Conservation (phyloP, 2,888 invertebrate genomes). For the Pristionchus fissidentatus region DNA sequence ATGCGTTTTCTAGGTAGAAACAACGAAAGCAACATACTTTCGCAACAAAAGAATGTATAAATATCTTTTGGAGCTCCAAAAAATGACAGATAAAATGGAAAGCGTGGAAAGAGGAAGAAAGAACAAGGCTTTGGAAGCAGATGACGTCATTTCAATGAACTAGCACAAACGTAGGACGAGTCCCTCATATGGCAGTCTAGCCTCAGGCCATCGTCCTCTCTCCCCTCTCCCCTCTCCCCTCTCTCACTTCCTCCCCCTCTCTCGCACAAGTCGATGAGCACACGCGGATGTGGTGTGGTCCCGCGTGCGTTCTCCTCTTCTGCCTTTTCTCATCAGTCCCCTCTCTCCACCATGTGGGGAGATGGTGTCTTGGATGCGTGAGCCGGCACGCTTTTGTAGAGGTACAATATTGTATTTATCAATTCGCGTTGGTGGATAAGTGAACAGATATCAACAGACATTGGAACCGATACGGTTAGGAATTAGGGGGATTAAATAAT, state of each 20-base stretch:
- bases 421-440: no score
- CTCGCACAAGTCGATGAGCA: conserved; percentile 11
- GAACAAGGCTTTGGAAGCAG: background rate
- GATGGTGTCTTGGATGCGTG: no score
- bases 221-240: background rate
- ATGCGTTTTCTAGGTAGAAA: no score
- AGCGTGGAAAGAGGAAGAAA: background rate
- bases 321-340: background rate
- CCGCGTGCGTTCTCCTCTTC: background rate
- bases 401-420: no score
- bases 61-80: no score
- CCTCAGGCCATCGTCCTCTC: conserved; percentile 1
- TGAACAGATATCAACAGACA: no score
- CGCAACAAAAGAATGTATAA: no score
- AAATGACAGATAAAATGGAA: background rate
- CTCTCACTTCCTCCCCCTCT: background rate
- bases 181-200: background rate
- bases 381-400: no score
- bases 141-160: background rate
- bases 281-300: background rate
- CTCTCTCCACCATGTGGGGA: no score
- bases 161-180: background rate
- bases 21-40: no score
- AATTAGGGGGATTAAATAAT: no score
- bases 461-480: no score